These are phyloP conservation scores for Clarias laeviceps DNA, from an alignment of 2,797 vertebrate genomes.

Conservation along the genomic window DNA sequence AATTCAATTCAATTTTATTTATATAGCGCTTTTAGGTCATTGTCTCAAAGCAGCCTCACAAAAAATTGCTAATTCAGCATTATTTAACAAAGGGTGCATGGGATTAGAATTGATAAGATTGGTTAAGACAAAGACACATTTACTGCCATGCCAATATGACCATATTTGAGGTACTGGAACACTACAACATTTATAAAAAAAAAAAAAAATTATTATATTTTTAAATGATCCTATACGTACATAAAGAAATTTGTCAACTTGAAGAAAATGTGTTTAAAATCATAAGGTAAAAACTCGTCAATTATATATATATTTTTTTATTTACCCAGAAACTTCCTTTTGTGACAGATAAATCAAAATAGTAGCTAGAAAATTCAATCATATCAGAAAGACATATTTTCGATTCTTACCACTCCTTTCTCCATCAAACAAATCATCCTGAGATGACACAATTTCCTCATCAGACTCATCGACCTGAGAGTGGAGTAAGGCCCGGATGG, in stretches of 20 bases:
- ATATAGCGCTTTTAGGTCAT: too few species aligned
- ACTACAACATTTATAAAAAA: not conserved
- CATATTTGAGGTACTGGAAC: not conserved
- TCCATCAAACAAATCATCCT: constrained; percentile 88
- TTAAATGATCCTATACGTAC: not conserved
- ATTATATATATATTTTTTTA: not conserved
- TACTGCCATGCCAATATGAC: not conserved
- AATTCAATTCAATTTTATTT: too few species aligned
- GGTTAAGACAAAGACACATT: too few species aligned
- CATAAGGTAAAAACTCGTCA: not conserved
- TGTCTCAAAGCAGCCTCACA: too few species aligned
- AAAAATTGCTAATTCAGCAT: too few species aligned
- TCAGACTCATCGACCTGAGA: constrained; percentile 66
- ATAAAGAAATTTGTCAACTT: not conserved
- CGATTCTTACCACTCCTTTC: constrained; percentile 67
- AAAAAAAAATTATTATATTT: not conserved
- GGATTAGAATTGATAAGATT: too few species aligned
- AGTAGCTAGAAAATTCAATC: not conserved
- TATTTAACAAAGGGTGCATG: too few species aligned
- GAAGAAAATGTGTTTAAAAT: not conserved
- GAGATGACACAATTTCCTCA: constrained; percentile 80
- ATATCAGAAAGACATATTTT: not conserved
- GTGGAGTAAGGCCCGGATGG: constrained; percentile 69
- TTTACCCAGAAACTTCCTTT: not conserved
- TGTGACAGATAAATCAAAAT: too few species aligned